Conservation (phyloP, 2,888 invertebrate species). For the Encarsia formosa region DNA sequence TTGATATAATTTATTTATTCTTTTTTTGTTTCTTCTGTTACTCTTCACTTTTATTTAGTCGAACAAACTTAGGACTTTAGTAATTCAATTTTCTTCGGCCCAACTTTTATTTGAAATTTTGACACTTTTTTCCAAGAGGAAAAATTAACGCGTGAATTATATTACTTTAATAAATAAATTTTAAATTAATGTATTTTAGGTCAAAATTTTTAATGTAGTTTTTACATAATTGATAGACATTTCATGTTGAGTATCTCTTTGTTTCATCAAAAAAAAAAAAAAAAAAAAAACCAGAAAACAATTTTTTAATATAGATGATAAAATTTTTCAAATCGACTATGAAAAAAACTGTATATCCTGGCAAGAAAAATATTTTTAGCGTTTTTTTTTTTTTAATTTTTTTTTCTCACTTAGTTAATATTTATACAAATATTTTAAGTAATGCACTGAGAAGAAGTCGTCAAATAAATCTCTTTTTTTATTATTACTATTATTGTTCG, state of each 20-base stretch:
- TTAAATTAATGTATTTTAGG: conserved; percentile 2
- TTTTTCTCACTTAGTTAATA: conserved; percentile 20
- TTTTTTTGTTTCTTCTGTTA: too few relatives aligned
- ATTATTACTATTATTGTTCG: neutral
- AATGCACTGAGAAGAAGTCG: conserved; percentile 11
- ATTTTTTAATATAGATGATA: conserved; percentile 4
- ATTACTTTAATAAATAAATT: conserved; percentile 7
- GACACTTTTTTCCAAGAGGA: conserved; percentile 1
- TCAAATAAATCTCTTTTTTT: conserved; percentile 6
- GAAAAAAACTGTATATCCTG: conserved; percentile 15
- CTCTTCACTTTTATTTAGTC: conserved; percentile 29
- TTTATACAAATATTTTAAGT: conserved; percentile 4
- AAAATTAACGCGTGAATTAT: conserved; percentile 9
- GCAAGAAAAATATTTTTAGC: conserved; percentile 19
- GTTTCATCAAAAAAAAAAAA: too few relatives aligned
- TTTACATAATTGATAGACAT: conserved; percentile 15
- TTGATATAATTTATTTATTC: conserved; percentile 38
- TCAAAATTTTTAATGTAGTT: neutral
- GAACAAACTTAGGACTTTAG: neutral
- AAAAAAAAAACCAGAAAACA: too few relatives aligned
- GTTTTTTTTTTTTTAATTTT: conserved; percentile 19
- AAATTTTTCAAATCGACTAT: conserved; percentile 18
- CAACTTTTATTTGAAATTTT: conserved; percentile 1
- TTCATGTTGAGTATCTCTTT: conserved; percentile 16
- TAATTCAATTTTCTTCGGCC: conserved; percentile 15